Conservation (phyloP, 2,888 invertebrate species). For the Archaeoteleia sp. region DNA sequence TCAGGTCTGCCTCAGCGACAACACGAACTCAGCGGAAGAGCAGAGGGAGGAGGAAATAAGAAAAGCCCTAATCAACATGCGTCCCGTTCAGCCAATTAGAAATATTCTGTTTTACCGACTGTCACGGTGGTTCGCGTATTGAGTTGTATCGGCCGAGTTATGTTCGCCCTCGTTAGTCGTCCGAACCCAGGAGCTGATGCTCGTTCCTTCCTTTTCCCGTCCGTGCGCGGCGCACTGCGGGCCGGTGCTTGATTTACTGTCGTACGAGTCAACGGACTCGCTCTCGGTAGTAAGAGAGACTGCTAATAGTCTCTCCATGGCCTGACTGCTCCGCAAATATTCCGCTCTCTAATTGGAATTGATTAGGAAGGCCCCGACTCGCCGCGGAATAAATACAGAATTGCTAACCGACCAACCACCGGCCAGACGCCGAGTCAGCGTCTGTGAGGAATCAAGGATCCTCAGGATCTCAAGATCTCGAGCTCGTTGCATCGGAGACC, state of each 20-base stretch:
- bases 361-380: slow-evolving; percentile 69
- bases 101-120: slow-evolving; percentile 75
- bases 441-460: slow-evolving; percentile 31
- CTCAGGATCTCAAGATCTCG: slow-evolving; percentile 17
- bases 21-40: slow-evolving; percentile 3
- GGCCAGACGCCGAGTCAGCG: slow-evolving; percentile 23
- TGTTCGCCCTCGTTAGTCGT: slow-evolving; percentile 72
- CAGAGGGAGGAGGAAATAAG: slow-evolving; percentile 60
- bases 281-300: slow-evolving; percentile 68
- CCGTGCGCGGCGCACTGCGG: slow-evolving; percentile 55
- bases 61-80: slow-evolving; percentile 73
- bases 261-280: slow-evolving; percentile 64
- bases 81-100: slow-evolving; percentile 73
- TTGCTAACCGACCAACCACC: slow-evolving; percentile 60
- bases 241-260: slow-evolving; percentile 73
- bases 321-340: slow-evolving; percentile 70
- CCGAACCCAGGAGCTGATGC: slow-evolving; percentile 18
- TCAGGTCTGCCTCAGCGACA: slow-evolving; percentile 26
- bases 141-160: slow-evolving; percentile 74
- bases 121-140: slow-evolving; percentile 72
- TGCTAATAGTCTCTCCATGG: slow-evolving; percentile 72
- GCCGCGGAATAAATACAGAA: slow-evolving; percentile 70
- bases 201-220: slow-evolving; percentile 50
- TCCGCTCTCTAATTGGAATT: slow-evolving; percentile 75
- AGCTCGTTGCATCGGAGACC: slow-evolving; percentile 19